Evolutionary conservation across 2,113 vertebrate genomes (phyloP), one percentile per base, ranked within the genome.

Genomic region (Marcusenius ussheri): DNA sequence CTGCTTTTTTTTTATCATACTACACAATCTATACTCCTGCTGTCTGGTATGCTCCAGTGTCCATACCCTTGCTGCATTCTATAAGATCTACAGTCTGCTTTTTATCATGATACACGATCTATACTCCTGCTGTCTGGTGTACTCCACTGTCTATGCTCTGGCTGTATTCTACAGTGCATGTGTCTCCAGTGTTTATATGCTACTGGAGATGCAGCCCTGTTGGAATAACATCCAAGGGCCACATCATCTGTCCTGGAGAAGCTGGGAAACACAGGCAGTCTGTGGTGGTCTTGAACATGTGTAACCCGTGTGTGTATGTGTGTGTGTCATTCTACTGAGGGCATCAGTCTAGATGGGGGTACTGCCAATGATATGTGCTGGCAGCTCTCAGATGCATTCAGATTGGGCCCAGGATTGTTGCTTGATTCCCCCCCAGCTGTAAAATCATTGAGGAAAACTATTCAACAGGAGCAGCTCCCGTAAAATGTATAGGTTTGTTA

Each of bases 101-200:
- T 35, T 74, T 6, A 5, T 31, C 27, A 77, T 77, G 1, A 31
- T 35, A 6, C 27, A 17, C 3, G 3, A 39, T 47, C 21, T 46
- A 45, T 47, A 83, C 42, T 46, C 80, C 17, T 42, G 42, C 35
- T 8, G 19, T 62, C 21, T 45, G 80, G 24, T 46, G 13, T 50
- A 17, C 56, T 17, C 3, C 87, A 46, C 6, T 58, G 51, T 42
- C 11, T 15, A 27, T 13, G 98, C 97, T 96, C 94, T 97, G 97
- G 97, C 95, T 99, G 98, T 98, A 98, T 97, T 99, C 98, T 99
- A 99, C 98, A 99, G 98, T 99, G 98, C 98, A 98, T 97, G 98
- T 99, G 98, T 99, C 98, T 99, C 98, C 98, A 99, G 98, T 98
- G 96, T 97, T 95, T 96, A 94, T 97, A 95, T 89, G 96, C 94